These are phyloP conservation scores for Climacteris rufus DNA, from an alignment of 2,113 vertebrate genomes.

Conservation along the genomic window DNA sequence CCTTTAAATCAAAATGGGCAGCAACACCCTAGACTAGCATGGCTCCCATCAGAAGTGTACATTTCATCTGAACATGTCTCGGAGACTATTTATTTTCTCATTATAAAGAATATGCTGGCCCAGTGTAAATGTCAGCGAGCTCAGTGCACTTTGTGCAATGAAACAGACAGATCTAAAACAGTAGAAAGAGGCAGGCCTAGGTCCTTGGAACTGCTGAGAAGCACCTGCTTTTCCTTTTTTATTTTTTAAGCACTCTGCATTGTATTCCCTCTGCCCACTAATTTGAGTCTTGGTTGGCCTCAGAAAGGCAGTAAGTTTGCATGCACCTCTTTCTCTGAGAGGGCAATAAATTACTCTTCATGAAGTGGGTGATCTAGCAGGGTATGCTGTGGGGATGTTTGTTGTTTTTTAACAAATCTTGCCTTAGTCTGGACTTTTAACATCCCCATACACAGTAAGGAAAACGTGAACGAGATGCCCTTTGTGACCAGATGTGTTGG, in stretches of 20 bases:
- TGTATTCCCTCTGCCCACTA: background rate
- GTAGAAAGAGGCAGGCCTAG: background rate
- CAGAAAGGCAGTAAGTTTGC: background rate
- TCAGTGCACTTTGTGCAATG: background rate
- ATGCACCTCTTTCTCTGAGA: background rate
- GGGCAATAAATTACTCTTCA: background rate
- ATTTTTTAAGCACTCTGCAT: background rate
- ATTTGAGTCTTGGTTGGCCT: accelerated
- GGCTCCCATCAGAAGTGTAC: background rate
- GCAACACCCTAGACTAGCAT: background rate
- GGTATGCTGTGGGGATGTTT: background rate
- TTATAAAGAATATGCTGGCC: background rate
- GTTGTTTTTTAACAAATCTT: background rate
- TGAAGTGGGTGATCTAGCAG: background rate
- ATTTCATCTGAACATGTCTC: background rate
- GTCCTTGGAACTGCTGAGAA: background rate
- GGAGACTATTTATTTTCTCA: background rate
- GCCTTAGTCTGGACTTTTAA: background rate
- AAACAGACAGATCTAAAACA: background rate
- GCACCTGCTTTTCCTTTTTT: background rate
- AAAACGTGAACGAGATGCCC: accelerated
- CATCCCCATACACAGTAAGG: background rate
- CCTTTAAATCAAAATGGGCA: background rate
- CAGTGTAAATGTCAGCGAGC: background rate
- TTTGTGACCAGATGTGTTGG: background rate